Conservation (phyloP, 2,888 invertebrate species). For the Agapostemon virescens region DNA sequence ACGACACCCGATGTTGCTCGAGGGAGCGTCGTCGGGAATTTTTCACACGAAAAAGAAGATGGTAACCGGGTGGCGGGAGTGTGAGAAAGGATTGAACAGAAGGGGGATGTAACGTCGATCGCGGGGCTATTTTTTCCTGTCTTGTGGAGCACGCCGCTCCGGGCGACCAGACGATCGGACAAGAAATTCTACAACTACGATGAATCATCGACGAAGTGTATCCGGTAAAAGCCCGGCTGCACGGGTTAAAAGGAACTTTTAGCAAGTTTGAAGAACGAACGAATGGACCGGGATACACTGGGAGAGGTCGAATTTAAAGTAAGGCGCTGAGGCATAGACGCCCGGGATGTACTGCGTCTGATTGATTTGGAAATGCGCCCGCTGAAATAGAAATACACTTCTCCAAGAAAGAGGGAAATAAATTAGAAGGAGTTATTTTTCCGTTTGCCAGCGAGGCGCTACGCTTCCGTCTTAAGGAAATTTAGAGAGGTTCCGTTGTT, state of each 20-base stretch:
- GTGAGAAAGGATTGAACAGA: not conserved
- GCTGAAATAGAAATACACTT: not conserved
- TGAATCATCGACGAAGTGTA: conserved; percentile 49
- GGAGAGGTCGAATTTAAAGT: conserved; percentile 47
- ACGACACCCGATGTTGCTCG: not conserved
- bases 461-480: not conserved
- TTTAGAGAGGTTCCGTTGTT: not conserved
- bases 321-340: conserved; percentile 12
- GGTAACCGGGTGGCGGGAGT: not conserved
- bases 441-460: not conserved
- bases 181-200: conserved; percentile 46
- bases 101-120: conserved; percentile 27
- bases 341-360: not conserved
- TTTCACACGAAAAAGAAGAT: not conserved
- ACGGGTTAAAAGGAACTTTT: conserved; percentile 51
- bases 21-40: not conserved
- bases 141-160: not conserved
- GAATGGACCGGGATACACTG: not conserved
- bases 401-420: not conserved
- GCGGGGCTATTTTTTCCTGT: not conserved
- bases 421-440: conserved; percentile 1
- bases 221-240: conserved; percentile 40
- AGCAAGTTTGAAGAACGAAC: conserved; percentile 25
- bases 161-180: conserved; percentile 5
- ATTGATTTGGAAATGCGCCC: conserved; percentile 32